Evolutionary conservation across 2,113 vertebrate species (phyloP), one percentile per base, ranked within the genome.

Genomic region (Nestor notabilis): DNA sequence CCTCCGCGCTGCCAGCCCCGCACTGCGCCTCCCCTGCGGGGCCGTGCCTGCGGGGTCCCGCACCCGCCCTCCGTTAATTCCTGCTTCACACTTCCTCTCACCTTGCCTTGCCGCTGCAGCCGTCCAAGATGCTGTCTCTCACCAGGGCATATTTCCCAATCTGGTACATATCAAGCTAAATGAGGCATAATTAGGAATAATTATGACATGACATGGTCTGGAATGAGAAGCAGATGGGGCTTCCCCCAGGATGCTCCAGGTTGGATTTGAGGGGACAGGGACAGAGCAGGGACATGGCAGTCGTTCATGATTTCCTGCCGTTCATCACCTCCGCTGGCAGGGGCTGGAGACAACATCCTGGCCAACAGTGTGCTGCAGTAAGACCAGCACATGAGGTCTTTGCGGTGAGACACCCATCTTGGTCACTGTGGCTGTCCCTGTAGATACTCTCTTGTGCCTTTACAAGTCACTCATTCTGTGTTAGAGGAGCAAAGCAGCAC

Each of bases 191-290:
- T 97, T 96, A 95, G 93, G 87, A 95, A 90, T 98, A 95, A 98
- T 83, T 96, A 95, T 97, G 95, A 97, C 94, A 95, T 94, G 95
- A 97, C 95, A 87, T 74, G 91, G 93, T 89, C 94, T 89, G 87
- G 92, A 97, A 97, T 86, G 82, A 97, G 90, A 91, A 97, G 88
- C 97, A 98, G 96, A 98, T 97, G 97, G 97, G 97, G 55, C 88
- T 96, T 96, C 76, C 93, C 93, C 23, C 56, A 95, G 92, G 92
- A 97, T 52, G 56, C 85, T 81, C 33, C 90, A 83, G 90, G 88
- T 89, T 92, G 87, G 75, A 92, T 97, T 97, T 94, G 91, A 91
- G 87, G 66, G 64, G 65, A 92, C 1, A 2, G 96, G 76, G 69
- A 65, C 77, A 70, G 65, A 76, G 75, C 4, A 6, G 84, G 77